Evolutionary conservation across 1,140 invertebrate species (phyloP).

Genomic region (Trissolcus basalis): DNA sequence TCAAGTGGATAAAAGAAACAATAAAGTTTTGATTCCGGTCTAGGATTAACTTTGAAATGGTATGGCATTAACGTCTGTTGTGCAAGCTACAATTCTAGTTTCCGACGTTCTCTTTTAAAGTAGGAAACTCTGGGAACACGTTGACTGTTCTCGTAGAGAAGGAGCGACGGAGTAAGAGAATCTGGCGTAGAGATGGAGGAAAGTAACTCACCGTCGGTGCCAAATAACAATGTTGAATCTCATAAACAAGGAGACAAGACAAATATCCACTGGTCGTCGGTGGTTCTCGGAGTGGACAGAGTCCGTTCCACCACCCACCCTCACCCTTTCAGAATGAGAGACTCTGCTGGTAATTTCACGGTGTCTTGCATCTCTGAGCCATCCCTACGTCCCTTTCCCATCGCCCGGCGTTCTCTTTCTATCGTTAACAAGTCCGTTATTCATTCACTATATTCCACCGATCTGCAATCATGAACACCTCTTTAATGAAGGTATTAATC

Average conservation of each 20-base stretch:
- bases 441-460: conserved; percentile 50
- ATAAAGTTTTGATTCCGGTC: conserved; percentile 59
- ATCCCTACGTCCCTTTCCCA: conserved; percentile 58
- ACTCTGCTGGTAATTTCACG: conserved; percentile 77
- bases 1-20: conserved; percentile 46
- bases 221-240: conserved; percentile 78
- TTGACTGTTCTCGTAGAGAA: conserved; percentile 63
- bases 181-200: conserved; percentile 52
- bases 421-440: conserved; percentile 51
- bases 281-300: conserved; percentile 75
- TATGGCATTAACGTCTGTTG: conserved; percentile 64
- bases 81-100: conserved; percentile 62
- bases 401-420: conserved; percentile 55
- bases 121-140: conserved; percentile 73
- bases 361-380: conserved; percentile 77
- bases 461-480: conserved; percentile 49
- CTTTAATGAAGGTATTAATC: conserved; percentile 20
- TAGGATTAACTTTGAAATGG: conserved; percentile 62
- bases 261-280: conserved; percentile 74
- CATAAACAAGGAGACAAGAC: conserved; percentile 78
- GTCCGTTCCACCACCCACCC: conserved; percentile 72
- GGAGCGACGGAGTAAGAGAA: conserved; percentile 51
- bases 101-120: conserved; percentile 72
- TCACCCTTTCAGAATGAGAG: conserved; percentile 72
- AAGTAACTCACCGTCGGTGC: conserved; percentile 74